Evolutionary conservation across 2,113 vertebrate genomes (phyloP).

Genomic region (Crotalus viridis): DNA sequence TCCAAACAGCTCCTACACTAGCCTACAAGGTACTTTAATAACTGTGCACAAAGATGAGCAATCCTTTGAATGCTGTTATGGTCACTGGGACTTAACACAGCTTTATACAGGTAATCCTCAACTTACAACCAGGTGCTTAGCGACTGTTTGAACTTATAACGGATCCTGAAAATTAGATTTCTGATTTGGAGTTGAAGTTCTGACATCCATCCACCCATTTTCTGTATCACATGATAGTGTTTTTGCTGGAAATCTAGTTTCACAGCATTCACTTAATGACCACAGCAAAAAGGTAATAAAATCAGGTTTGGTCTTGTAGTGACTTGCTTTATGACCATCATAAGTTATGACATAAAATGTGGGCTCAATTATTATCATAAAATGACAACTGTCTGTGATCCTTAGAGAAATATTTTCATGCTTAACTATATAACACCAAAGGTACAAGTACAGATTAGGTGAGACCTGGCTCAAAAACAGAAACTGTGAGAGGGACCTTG

Average conservation of each 20-base stretch:
- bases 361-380: neutral
- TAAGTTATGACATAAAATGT: neutral
- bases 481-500: neutral
- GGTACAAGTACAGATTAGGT: neutral
- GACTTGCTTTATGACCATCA: neutral
- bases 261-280: neutral
- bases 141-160: neutral
- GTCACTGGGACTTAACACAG: neutral
- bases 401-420: conserved; percentile 14
- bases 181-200: neutral
- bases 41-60: fast-evolving
- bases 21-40: neutral
- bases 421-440: conserved; percentile 11
- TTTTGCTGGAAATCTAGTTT: neutral
- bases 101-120: neutral
- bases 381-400: neutral
- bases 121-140: neutral
- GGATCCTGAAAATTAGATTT: neutral
- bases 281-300: conserved; percentile 13
- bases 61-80: neutral
- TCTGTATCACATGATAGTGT: neutral
- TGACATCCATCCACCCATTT: neutral
- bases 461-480: neutral
- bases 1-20: neutral
- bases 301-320: neutral